Conservation (phyloP, 2,113 vertebrate genomes). For the Hippocampus barbouri region DNA sequence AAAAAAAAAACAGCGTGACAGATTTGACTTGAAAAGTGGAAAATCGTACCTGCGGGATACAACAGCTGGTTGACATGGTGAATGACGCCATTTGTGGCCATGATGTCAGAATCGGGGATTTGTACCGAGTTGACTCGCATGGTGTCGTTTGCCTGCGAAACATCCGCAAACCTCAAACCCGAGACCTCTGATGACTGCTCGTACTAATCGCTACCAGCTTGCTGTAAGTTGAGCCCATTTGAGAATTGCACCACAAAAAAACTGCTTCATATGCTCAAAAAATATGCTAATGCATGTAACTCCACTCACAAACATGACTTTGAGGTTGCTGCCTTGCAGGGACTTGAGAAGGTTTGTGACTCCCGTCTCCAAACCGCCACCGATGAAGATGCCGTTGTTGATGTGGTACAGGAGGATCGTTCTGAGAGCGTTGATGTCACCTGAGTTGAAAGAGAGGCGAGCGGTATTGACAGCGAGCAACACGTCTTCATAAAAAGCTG, state of each 20-base stretch:
- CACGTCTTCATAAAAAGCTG: background rate
- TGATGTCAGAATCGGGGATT: constrained; percentile 81
- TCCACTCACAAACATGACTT: constrained; percentile 81
- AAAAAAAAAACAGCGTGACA: background rate
- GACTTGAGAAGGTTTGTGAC: constrained; percentile 94
- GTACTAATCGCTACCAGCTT: background rate
- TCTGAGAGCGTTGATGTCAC: constrained; percentile 83
- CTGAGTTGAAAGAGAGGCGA: constrained; percentile 56
- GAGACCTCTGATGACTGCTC: background rate
- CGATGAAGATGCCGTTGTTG: constrained; percentile 83
- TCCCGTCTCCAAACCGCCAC: constrained; percentile 86
- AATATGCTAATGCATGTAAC: background rate
- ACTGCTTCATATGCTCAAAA: background rate
- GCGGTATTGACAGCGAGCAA: background rate
- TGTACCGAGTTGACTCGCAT: constrained; percentile 82
- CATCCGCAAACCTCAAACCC: background rate
- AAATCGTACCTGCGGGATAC: constrained; percentile 81
- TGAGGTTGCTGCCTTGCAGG: constrained; percentile 86
- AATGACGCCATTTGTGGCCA: constrained; percentile 93
- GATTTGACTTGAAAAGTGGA: constrained; percentile 13
- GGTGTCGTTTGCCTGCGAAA: constrained; percentile 78
- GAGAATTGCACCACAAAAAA: background rate
- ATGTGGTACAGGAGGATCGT: constrained; percentile 92
- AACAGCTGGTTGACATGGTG: constrained; percentile 86
- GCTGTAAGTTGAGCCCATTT: background rate